Base-by-base conservation (phyloP, 2,113 vertebrate genomes). In the Carollia perspicillata region DNA sequence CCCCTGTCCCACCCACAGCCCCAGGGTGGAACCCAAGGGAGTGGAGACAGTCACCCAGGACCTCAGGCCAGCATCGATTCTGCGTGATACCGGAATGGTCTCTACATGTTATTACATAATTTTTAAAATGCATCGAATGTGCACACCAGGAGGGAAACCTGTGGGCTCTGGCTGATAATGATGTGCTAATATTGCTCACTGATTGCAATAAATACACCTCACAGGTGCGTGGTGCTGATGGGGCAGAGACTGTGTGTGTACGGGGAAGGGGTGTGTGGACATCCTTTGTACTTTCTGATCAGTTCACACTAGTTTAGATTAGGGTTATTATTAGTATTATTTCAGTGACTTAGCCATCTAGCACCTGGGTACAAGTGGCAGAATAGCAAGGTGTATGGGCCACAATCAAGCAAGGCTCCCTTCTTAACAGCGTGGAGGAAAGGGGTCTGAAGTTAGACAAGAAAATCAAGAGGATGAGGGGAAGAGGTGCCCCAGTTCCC, bases 1-100 rank as follows among this genome's bases (percentile, higher is more conserved):
- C 37, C 7, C 20, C 8, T 55, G 44, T 58, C 4, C 26, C 7
- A 2, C 5, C 6, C 4, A 37, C 6, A 22, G 10, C 26, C 12
- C 16, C n/a, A 28, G 35, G 35, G 33, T 26, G 1, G 37, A 37
- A 33, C 28, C 55, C 33, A 78, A 55, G 22, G 75, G 1, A 5
- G 16, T 49, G 14, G 22, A 6, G 2, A 0, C 0, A 12, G 13
- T 35, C 10, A 8, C 16, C 26, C 8, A 30, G 26, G 6, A 33
- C 40, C 75, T 89, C 6, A 8, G 14, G 6, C n/a, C 17, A 13
- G 26, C 16, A 7, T 0, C 53, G 55, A 81, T 42, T 55, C 33
- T 68, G 6, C 28, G 7, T 8, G 35, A 49, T 40, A 75, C 4
- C 4, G 5, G 44, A 22, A n/a, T 33, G 9, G 35, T 33, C 18